Evolutionary conservation across 37 sponge, comb jelly and placozoan genomes (phyloP), one percentile per base, ranked within the genome.

Genomic region (Haliclona indistincta): DNA sequence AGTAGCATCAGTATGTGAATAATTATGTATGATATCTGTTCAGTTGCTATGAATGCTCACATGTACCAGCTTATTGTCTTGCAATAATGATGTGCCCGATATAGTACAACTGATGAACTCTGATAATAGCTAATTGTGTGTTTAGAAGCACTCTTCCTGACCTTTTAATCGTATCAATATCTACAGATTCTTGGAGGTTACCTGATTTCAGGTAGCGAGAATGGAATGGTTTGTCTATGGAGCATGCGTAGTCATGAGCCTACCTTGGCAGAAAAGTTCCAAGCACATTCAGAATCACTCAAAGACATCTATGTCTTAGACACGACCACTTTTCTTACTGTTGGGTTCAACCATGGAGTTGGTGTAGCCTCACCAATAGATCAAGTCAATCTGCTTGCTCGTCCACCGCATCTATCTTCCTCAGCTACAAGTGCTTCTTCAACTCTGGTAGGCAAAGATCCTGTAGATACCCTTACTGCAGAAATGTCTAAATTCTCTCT

Each of bases 231-330:
- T 44, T 43, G 56, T 15, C 54, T 78, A 23, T 86, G 86, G 86
- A 86, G 67, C 54, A 86, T 86, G 86, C 30, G 43, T 19, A 74
- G 40, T 13, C 80, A 78, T 43, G 65, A 52, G 23, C 86, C 86
- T 26, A n/a, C 34, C 7, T 7, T 86, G 2, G 35, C 76, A 49
- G 62, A 56, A 37, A 32, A 40, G 40, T 43, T 78, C 26, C n/a
- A 32, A 3, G 60, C 73, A 22, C 86, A 86, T 62, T 49, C 74
- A 15, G 33, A 15, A 43, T 43, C 68, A 2, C 80, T 86, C 43
- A 44, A 22, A 43, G 69, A 71, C 64, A 72, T 86, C 35, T 74
- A 86, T 38, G 75, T 73, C 19, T 13, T 47, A 17, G 75, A 86
- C 32, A 39, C 45, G 29, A 70, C 38, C 26, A 54, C 52, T 53